Evolutionary conservation across 1,140 invertebrate genomes (phyloP).

Genomic region (Drosophila takahashii): DNA sequence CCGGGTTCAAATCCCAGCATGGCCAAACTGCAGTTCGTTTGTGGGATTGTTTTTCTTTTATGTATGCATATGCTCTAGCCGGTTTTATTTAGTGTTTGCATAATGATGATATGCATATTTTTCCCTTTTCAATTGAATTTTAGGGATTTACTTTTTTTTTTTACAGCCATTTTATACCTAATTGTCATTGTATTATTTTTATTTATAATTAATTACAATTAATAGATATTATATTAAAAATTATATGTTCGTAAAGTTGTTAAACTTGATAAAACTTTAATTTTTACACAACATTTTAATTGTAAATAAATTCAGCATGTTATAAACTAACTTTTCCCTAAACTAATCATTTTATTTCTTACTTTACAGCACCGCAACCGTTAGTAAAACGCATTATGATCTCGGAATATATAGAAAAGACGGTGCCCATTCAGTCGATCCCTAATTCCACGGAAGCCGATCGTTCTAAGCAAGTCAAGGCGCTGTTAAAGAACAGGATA

Average conservation of each 20-base stretch:
- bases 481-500: constrained; percentile 61
- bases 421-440: constrained; percentile 2
- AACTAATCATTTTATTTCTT: not conserved
- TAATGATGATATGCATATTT: too few species aligned
- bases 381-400: constrained; percentile 22
- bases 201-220: too few species aligned
- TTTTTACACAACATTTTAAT: too few species aligned
- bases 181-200: too few species aligned
- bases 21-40: constrained; percentile 6
- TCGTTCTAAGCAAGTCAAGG: constrained; percentile 60
- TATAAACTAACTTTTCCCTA: too few species aligned
- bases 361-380: constrained; percentile 7
- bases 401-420: constrained; percentile 31
- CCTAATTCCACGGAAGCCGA: not conserved
- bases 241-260: too few species aligned
- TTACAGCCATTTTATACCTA: too few species aligned
- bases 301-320: too few species aligned
- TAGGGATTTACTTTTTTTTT: not conserved
- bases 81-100: constrained; percentile 6
- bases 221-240: too few species aligned
- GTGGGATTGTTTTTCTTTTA: not conserved
- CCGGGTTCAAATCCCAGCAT: constrained; percentile 60
- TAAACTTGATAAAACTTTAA: too few species aligned
- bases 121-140: not conserved
- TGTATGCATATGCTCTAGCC: not conserved